A percentile compares a stretch with the other conserved stretches of the same genome.
These are phyloP conservation scores for Chrysemys picta DNA, from an alignment of 2,113 vertebrate species.

Conservation along the genomic window DNA sequence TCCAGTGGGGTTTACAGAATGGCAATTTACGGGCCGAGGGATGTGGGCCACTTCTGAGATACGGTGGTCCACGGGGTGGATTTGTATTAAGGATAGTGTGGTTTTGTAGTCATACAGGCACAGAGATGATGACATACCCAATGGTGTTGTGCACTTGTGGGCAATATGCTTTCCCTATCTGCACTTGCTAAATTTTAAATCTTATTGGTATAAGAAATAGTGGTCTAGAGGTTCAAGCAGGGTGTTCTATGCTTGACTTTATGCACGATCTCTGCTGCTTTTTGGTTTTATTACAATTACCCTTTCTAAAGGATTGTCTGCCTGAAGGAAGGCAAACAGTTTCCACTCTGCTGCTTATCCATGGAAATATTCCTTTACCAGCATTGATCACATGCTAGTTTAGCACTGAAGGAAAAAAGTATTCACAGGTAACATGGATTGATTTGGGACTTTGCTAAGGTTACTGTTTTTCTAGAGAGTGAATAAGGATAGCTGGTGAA, in stretches of 20 bases:
- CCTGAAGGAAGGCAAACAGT: background rate
- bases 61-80: too few relatives aligned
- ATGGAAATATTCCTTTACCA: background rate
- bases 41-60: too few relatives aligned
- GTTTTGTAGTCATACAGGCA: background rate
- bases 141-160: background rate
- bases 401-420: background rate
- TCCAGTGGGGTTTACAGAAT: background rate
- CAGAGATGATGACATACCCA: background rate
- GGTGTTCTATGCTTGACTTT: background rate
- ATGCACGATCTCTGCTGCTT: background rate
- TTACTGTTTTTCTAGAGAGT: background rate
- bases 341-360: background rate
- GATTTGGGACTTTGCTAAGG: background rate
- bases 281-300: background rate
- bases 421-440: background rate
- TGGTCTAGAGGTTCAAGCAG: background rate
- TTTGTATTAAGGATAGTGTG: too few relatives aligned
- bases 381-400: background rate
- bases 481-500: background rate
- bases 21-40: too few relatives aligned
- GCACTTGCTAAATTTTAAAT: background rate
- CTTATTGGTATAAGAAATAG: background rate
- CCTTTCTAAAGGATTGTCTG: background rate
- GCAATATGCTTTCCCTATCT: background rate